Base-by-base conservation (phyloP, 2,797 vertebrate species). In the Leptoclinus maculatus region DNA sequence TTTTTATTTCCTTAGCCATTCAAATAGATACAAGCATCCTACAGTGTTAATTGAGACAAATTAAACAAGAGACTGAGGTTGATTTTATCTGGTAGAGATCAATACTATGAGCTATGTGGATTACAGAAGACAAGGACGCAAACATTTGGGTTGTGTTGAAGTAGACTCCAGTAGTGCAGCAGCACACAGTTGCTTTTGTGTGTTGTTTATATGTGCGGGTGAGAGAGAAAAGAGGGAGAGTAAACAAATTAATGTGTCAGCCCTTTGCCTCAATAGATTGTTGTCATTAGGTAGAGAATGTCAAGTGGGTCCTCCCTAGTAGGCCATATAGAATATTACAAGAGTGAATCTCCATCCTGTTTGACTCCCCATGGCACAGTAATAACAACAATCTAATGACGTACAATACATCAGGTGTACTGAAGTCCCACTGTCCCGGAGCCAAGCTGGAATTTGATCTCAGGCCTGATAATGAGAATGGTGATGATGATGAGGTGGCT, bases 381-480 rank as follows among this genome's bases (percentile, higher is more conserved):
- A 93, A 93, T 92, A 93, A 94, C 90, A 94, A 94, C 93, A 93
- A 91, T 89, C 83, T 93, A 94, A 94, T 92, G 92, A 93, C 80
- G 75, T 68, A 87, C 92, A 86, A 93, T 93, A 92, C 87, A 94
- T 94, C 92, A 94, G 92, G 87, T 92, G 84, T 69, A 86, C 82
- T 88, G 87, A 88, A 94, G 87, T 91, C 86, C 87, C 90, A 71
- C 92, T 88, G 76, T 92, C 89, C 89, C 45, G 62, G 70, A 92
- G 92, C 91, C 87, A 88, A 75, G 81, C 85, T 83, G 78, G 86
- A 91, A 92, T 93, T 81, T 92, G 89, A 93, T 93, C 90, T 83
- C 79, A 66, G 81, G 71, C 87, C 86, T 85, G 90, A 91, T 94
- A 93, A 93, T 93, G 93, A 93, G 91, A 92, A 89, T 82, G 88